Base-by-base conservation (phyloP, 2,113 vertebrate genomes). In the Thermophis baileyi region DNA sequence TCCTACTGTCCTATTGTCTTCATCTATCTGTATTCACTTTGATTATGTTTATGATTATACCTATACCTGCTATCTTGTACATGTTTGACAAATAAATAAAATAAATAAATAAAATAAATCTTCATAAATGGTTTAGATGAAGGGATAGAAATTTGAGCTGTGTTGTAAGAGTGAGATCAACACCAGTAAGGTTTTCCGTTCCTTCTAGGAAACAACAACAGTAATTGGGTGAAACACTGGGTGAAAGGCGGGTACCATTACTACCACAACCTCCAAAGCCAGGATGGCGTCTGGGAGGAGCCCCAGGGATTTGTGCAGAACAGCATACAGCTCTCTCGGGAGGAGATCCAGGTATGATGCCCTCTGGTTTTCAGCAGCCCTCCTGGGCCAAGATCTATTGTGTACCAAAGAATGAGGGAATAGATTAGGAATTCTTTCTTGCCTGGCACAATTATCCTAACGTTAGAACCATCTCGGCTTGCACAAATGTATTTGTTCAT, bases 181-280 rank as follows among this genome's bases (percentile, higher is more conserved):
- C 53, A 12, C 6, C 3, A 51, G 1, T 57, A 51, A 25, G 3
- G 4, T 40, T 11, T 46, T 22, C 47, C 5, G 0, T 63, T 88
- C 51, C 91, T 92, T 22, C 25, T 96, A 99, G 99, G 98, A 18
- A 97, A 98, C 93, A 99, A 98, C 51, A 97, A 93, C 95, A 99
- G 98, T 25, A 98, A 98, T 0, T 99, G 99, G 98, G 98, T 98
- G 96, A 98, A 98, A 89, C 99, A 99, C 97, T 99, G 99, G 99
- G 99, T 99, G 92, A 99, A 99, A 96, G 99, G 99, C 53, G 99
- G 99, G 90, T 99, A 99, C 95, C 98, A 99, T 94, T 99, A 99
- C 96, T 99, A 98, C 95, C 98, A 98, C 95, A 99, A 99, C 88
- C 96, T 99, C 95, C 96, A 94, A 27, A 98, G 97, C 27, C 97